Evolutionary conservation across 2,888 invertebrate genomes (phyloP).

Genomic region (Sisyra terminalis): DNA sequence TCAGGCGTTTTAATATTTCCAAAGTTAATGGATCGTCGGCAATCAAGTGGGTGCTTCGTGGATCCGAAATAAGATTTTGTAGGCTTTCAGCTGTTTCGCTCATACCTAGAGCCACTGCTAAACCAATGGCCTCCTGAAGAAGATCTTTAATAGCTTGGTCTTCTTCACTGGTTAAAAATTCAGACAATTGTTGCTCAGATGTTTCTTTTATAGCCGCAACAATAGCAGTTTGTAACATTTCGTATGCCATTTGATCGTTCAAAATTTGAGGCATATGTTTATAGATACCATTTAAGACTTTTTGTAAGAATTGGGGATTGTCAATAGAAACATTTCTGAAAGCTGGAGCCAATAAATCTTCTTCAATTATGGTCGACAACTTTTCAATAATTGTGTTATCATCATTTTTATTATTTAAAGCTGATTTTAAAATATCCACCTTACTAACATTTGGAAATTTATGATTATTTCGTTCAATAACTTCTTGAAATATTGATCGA

Average conservation of each 20-base stretch:
- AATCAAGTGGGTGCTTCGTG: slow-evolving; percentile 35
- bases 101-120: slow-evolving; percentile 53
- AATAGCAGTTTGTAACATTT: slow-evolving; percentile 49
- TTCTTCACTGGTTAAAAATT: slow-evolving; percentile 29
- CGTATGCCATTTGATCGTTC: slow-evolving; percentile 41
- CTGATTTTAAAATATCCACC: slow-evolving; percentile 42
- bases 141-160: slow-evolving; percentile 24
- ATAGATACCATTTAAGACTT: slow-evolving; percentile 26
- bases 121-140: slow-evolving; percentile 45
- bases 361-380: slow-evolving; percentile 42
- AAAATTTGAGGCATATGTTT: slow-evolving; percentile 31
- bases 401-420: slow-evolving; percentile 32
- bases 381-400: slow-evolving; percentile 44
- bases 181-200: slow-evolving; percentile 36
- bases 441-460: slow-evolving; percentile 35
- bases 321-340: slow-evolving; percentile 47
- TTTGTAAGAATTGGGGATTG: slow-evolving; percentile 39
- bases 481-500: slow-evolving; percentile 18
- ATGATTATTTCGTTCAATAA: slow-evolving; percentile 31
- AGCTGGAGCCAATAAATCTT: slow-evolving; percentile 44
- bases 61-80: slow-evolving; percentile 33
- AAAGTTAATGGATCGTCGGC: slow-evolving; percentile 39
- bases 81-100: slow-evolving; percentile 41
- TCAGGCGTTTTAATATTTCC: slow-evolving; percentile 49
- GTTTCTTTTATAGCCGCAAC: slow-evolving; percentile 44